Conservation (phyloP, 2,113 vertebrate species). For the Syngnathoides biaculeatus region DNA sequence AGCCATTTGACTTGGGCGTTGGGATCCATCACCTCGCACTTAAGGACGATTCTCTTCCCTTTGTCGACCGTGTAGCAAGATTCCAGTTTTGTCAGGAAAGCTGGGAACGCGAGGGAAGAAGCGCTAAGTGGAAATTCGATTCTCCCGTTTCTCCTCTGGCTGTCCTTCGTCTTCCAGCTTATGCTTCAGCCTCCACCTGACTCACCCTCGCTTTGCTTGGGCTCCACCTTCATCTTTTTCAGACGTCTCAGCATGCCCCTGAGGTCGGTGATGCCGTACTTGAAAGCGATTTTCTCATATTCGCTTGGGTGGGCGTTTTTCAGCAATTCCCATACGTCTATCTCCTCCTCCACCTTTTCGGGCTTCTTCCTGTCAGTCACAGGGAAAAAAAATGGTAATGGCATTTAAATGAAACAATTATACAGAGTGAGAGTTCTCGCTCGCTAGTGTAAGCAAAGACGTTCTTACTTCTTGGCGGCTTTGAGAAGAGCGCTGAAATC, state of each 20-base stretch:
- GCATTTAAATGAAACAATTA: not conserved
- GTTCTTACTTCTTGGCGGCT: conserved; percentile 79
- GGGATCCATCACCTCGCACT: conserved; percentile 80
- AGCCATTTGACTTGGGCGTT: conserved; percentile 82
- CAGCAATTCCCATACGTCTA: conserved; percentile 84
- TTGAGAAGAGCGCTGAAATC: conserved; percentile 87
- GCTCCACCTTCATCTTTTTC: conserved; percentile 83
- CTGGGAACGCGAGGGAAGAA: conserved; percentile 51
- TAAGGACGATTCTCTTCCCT: conserved; percentile 82
- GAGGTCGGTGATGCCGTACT: conserved; percentile 90
- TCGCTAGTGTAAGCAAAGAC: conserved; percentile 8
- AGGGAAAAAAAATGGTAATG: not conserved
- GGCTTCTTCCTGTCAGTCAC: conserved; percentile 70
- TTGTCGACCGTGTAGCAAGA: conserved; percentile 82
- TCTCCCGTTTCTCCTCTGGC: not conserved
- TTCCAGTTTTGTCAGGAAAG: conserved; percentile 83
- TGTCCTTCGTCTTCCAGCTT: not conserved
- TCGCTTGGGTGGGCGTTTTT: conserved; percentile 88
- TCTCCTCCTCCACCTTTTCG: conserved; percentile 58
- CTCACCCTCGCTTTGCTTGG: conserved; percentile 81
- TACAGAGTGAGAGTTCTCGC: not conserved
- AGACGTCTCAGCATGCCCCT: conserved; percentile 89
- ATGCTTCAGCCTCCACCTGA: not conserved
- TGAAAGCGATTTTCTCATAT: conserved; percentile 88
- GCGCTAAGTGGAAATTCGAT: not conserved